Conservation (phyloP, 1,140 invertebrate genomes). For the Meteorus sp. region DNA sequence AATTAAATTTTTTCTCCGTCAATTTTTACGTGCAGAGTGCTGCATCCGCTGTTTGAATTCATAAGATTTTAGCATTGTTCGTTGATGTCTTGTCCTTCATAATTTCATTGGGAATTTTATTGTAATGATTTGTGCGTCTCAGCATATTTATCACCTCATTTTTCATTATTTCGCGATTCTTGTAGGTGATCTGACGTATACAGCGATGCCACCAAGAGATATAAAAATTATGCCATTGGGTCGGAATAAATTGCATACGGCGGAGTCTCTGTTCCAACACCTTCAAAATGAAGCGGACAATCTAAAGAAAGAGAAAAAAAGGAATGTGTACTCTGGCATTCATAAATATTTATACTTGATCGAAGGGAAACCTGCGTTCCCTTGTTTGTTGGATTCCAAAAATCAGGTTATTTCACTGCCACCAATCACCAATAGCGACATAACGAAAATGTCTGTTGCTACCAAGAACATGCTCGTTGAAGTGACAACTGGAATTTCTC, state of each 20-base stretch:
- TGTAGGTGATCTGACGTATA: slow-evolving; percentile 67
- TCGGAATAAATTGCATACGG: slow-evolving; percentile 64
- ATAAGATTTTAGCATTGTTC: too few relatives aligned
- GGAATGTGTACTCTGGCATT: slow-evolving; percentile 77
- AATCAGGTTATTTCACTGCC: slow-evolving; percentile 77
- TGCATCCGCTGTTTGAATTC: too few relatives aligned
- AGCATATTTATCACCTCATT: not conserved
- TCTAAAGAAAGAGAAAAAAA: slow-evolving; percentile 76
- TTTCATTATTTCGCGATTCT: slow-evolving; percentile 22
- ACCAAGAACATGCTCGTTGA: slow-evolving; percentile 75
- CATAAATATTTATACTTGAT: slow-evolving; percentile 81
- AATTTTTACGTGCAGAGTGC: too few relatives aligned
- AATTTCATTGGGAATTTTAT: too few relatives aligned
- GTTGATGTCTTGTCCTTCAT: too few relatives aligned
- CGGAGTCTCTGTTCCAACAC: slow-evolving; percentile 67
- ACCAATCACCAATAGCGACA: slow-evolving; percentile 80
- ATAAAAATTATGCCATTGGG: slow-evolving; percentile 70
- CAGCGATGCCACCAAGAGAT: slow-evolving; percentile 63
- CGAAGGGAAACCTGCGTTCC: slow-evolving; percentile 72
- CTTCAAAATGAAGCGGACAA: slow-evolving; percentile 75
- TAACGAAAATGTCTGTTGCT: slow-evolving; percentile 70
- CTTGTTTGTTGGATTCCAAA: slow-evolving; percentile 68
- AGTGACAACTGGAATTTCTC: slow-evolving; percentile 72
- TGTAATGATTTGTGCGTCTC: too few relatives aligned
- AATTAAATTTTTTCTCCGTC: not conserved